Base-by-base conservation (phyloP, 2,113 vertebrate species). In the Nothocercus julius region DNA sequence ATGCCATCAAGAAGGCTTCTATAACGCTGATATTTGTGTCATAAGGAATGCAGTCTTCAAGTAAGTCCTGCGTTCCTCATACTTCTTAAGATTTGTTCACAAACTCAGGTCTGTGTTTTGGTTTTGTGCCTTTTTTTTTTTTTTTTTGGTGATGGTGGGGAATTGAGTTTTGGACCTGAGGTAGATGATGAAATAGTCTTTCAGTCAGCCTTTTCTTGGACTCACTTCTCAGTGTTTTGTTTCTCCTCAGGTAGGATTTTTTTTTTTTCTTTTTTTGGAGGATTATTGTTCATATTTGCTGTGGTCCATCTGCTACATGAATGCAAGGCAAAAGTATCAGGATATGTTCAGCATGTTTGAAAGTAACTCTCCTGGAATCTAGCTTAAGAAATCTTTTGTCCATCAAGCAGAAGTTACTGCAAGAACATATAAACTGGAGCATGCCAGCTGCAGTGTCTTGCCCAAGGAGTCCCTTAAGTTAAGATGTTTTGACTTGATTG, bases 341-440 rank as follows among this genome's bases (percentile, higher is more conserved):
- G 64, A 32, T 20, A 30, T 42, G 4, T 86, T 86, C 70, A 20
- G 54, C 24, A 24, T 59, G 58, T 66, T 61, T 45, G 40, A 61
- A 76, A 59, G 13, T 45, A 64, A 40, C 24, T 56, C 15, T 45
- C 32, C n/a, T 17, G 2, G 34, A 2, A 1, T 40, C 38, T 85
- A 40, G 32, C 16, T 87, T 62, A 62, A 56, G 45, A 78, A 86
- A 36, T 67, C 53, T 93, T 93, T 45, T 78, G 34, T 34, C 30
- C 20, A 22, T 63, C 34, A 68, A 44, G 49, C 68, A 78, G 7
- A 11, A 30, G 11, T 61, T 47, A 61, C 9, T 72, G 40, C 1
- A 4, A 1, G 2, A 75, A 32, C 0, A 2, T 6, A 9, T 14
- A 34, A 64, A 73, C 8, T 20, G 21, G 21, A 79, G 10, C 7